Conservation (phyloP, 2,113 vertebrate species). For the Corythornis cristatus region DNA sequence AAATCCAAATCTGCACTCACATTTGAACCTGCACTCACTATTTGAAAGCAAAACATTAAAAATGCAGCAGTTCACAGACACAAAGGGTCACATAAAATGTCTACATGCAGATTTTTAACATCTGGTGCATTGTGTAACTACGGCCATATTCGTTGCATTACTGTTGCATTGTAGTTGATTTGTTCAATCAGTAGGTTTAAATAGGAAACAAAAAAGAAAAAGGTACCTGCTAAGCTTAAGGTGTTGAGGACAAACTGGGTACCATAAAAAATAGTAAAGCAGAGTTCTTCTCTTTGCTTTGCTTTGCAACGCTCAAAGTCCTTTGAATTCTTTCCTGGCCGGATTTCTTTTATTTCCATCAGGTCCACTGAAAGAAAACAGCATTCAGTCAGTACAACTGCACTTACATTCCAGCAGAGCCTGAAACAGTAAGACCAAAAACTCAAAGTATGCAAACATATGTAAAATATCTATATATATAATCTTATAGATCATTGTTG, state of each 20-base stretch:
- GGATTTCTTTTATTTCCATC: slow-evolving; percentile 92
- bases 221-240: slow-evolving; percentile 89
- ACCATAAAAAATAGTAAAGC: slow-evolving; percentile 93
- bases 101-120: not conserved
- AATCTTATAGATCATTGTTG: not conserved
- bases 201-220: not conserved
- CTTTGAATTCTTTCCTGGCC: slow-evolving; percentile 90
- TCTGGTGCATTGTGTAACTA: not conserved
- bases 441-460: not conserved
- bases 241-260: slow-evolving; percentile 93
- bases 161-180: not conserved
- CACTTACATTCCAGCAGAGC: not conserved
- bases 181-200: not conserved
- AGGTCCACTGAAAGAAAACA: slow-evolving; percentile 87
- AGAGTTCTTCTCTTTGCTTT: slow-evolving; percentile 83
- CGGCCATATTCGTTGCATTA: not conserved
- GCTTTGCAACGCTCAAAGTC: slow-evolving; percentile 94
- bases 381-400: not conserved
- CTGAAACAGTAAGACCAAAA: not conserved
- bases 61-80: not conserved
- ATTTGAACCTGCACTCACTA: too few relatives aligned
- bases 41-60: not conserved
- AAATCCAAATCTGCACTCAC: not conserved
- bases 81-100: not conserved
- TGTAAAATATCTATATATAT: not conserved